Base-by-base conservation (phyloP, 2,797 vertebrate genomes). In the Aphelocoma californica region DNA sequence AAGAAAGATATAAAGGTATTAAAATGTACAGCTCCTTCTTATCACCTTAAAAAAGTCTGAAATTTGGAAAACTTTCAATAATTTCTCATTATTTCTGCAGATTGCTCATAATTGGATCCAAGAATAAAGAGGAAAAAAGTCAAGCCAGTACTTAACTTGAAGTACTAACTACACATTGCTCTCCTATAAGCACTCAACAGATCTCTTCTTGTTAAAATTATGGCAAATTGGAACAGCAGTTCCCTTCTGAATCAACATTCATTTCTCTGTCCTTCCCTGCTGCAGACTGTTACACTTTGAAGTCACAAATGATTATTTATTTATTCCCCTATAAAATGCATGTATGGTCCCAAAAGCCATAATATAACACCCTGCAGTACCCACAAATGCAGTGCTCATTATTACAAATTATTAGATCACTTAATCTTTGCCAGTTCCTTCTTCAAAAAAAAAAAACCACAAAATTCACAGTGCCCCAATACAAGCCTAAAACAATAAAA, bases 281-380 rank as follows among this genome's bases (percentile, higher is more conserved):
- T 88, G 81, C 94, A 97, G 95, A 91, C 48, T 66, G 60, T 73
- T 94, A 65, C 50, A 87, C 97, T 96, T 95, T 95, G 74, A 97
- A 97, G 83, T 92, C 94, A 97, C 81, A 96, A 97, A 94, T 87
- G 14, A 67, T 96, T 95, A 92, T 92, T 97, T 97, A 97, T 97
- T 96, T 97, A 95, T 94, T 79, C 95, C 83, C 86, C 82, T 88
- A 92, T 96, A 96, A 97, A 97, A 97, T 92, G 42, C 79, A 83
- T 79, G 38, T 85, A 57, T 83, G 78, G 89, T 96, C 84, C 79
- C 82, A 93, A 92, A 96, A 92, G 88, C 81, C 70, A 91, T 58
- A 95, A 72, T 56, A 81, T 80, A 95, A 61, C 51, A 75, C 51
- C 80, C 70, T 84, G 58, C 67, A 81, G 78, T 83, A 88, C 45